Evolutionary conservation across 1,140 invertebrate genomes (phyloP).

Genomic region (Sitobion miscanthi): DNA sequence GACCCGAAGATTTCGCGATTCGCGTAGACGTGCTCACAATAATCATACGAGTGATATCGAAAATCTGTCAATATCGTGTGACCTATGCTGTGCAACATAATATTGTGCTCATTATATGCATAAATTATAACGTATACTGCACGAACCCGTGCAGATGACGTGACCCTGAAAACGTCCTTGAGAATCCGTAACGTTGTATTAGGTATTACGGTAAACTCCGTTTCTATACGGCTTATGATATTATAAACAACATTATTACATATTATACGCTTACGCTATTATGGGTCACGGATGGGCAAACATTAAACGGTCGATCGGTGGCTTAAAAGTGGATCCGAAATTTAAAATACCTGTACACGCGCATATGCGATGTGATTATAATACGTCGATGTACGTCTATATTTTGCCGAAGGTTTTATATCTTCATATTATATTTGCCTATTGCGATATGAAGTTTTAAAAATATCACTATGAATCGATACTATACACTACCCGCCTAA

Average conservation of each 20-base stretch:
- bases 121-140: neutral
- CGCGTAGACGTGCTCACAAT: neutral
- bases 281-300: neutral
- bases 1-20: neutral
- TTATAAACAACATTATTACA: neutral
- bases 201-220: neutral
- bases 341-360: neutral
- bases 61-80: neutral
- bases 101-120: neutral
- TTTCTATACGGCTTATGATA: neutral
- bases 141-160: neutral
- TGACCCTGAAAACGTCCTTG: conserved; percentile 35
- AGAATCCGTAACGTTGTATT: neutral
- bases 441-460: neutral
- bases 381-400: neutral
- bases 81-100: neutral
- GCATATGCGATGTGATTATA: no score
- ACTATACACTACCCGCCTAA: neutral
- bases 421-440: no score
- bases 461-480: neutral
- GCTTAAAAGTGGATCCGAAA: neutral
- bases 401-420: neutral
- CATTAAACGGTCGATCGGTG: neutral
- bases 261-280: neutral
- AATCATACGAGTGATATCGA: neutral